These are phyloP conservation scores for Littorina saxatilis DNA, from an alignment of 1,140 invertebrate genomes.

Conservation along the genomic window DNA sequence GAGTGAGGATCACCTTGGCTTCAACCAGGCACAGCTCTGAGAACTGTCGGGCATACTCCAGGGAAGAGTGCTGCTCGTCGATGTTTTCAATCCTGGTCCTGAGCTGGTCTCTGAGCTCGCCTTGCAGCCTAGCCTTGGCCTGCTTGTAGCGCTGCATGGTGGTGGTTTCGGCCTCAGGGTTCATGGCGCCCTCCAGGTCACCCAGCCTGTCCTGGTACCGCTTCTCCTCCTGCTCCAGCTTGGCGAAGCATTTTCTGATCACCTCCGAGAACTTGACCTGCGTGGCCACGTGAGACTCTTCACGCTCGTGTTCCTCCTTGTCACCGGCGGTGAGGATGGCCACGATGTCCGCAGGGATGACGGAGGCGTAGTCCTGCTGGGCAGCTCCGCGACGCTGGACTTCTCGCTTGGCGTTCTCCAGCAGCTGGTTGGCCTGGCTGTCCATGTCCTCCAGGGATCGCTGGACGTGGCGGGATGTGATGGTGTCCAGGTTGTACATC, in stretches of 20 bases:
- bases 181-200: constrained; percentile 68
- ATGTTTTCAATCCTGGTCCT: constrained; percentile 61
- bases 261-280: constrained; percentile 67
- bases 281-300: constrained; percentile 58
- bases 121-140: constrained; percentile 64
- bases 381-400: constrained; percentile 67
- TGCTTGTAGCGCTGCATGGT: constrained; percentile 67
- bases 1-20: constrained; percentile 65
- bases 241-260: constrained; percentile 65
- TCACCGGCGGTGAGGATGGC: constrained; percentile 68
- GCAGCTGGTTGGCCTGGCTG: constrained; percentile 55
- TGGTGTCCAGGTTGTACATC: constrained; percentile 56
- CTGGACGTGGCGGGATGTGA: constrained; percentile 47
- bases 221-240: constrained; percentile 69
- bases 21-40: constrained; percentile 67
- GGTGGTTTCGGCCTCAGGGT: constrained; percentile 68
- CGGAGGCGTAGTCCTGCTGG: constrained; percentile 61
- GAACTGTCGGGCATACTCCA: constrained; percentile 68
- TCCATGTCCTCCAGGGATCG: constrained; percentile 61
- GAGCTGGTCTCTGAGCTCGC: constrained; percentile 68
- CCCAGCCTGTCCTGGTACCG: constrained; percentile 66
- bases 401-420: constrained; percentile 65
- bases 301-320: constrained; percentile 61
- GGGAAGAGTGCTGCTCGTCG: constrained; percentile 65
- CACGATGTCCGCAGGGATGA: constrained; percentile 69